Evolutionary conservation across 1,140 invertebrate genomes (phyloP), one percentile per base, ranked within the genome.

Genomic region (Diorhabda carinulata): DNA sequence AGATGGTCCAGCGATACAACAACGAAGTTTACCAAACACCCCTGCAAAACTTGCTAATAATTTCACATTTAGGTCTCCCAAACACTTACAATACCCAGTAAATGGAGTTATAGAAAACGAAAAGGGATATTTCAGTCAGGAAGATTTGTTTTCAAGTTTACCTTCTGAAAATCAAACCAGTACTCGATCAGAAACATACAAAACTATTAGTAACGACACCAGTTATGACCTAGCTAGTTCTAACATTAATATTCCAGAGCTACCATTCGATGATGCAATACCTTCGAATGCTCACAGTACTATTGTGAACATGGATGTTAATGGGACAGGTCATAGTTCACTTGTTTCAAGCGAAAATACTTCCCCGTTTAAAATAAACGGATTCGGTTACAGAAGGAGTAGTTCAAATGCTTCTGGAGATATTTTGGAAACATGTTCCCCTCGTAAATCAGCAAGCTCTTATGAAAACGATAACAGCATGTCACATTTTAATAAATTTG

Each of bases 191-290:
- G 73, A 75, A 3, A 78, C 73, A 43, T 76, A 70, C 57, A 73
- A 76, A 44, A 73, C 71, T n/a, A 40, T 58, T 6, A 70, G 66
- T 41, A 73, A 72, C 52, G 68, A 72, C 44, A 75, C 70, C 7
- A 73, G 66, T 61, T 76, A 72, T 41, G 73, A 75, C 65, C 72
- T 73, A 58, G 71, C 75, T n/a, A 75, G 71, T 64, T 77, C 76
- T 4, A 65, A 75, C 43, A 40, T 64, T 3, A 76, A 78, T 45
- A 78, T 78, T 10, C 68, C 72, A 2, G 76, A 78, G n/a, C 70
- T 78, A 42, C 76, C 76, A 0, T 74, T 70, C 42, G 76, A 78
- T 62, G 70, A 72, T 9, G 9, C 47, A 9, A 40, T 41, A 2
- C 59, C 25, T 45, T 45, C 47, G 43, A 56, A 44, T 3, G 40